phyloP scores from a whole-genome alignment of 1,140 invertebrate genomes.

The Helicoverpa armigera region DNA sequence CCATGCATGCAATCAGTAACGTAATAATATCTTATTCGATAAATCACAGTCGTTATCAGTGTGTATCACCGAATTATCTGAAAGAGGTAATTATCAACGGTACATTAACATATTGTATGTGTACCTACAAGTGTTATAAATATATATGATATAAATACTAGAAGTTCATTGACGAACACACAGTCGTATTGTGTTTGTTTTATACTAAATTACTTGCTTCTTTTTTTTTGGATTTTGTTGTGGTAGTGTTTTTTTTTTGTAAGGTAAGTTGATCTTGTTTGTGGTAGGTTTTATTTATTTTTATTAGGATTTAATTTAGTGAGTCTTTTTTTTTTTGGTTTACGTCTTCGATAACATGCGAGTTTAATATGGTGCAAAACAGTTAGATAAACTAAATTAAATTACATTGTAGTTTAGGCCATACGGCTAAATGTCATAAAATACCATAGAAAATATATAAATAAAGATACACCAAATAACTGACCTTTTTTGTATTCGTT shows the following conservation, averaged over 20 bases:
- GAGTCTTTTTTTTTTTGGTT: too few species aligned
- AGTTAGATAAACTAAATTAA: too few species aligned
- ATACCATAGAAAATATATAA: too few species aligned
- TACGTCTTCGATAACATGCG: too few species aligned
- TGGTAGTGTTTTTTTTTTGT: not conserved
- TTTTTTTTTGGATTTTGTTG: not conserved
- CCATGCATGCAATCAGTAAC: not conserved
- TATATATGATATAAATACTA: conserved; percentile 12
- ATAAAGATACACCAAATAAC: too few species aligned
- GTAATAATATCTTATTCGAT: not conserved
- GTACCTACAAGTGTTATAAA: not conserved
- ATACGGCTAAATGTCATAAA: too few species aligned
- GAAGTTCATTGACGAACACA: conserved; percentile 5
- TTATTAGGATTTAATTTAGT: not conserved
- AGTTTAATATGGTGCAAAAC: too few species aligned
- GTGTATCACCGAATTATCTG: conserved; percentile 12
- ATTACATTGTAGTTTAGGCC: too few species aligned
- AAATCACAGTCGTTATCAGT: conserved; percentile 5
- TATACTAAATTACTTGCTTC: not conserved
- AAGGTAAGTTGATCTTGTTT: not conserved
- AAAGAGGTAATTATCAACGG: not conserved
- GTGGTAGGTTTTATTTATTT: not conserved
- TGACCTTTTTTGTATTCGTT: too few species aligned
- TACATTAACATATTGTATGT: not conserved
- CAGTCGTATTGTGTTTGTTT: not conserved